phyloP scores from a whole-genome alignment of 2,888 invertebrate species.

The Macrophya alboannulata region DNA sequence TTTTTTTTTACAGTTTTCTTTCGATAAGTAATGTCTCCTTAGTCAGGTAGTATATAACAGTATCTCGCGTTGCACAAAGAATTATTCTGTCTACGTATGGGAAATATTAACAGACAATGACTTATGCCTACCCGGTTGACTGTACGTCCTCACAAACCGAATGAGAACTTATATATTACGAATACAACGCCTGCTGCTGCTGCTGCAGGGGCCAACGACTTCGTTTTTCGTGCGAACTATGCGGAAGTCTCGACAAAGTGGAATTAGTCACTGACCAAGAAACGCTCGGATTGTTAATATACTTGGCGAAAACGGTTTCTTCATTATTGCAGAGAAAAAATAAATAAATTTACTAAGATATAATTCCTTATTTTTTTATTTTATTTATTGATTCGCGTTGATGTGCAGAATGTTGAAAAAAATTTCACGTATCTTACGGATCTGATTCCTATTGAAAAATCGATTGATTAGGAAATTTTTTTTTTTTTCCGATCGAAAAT shows the following conservation, averaged over 20 bases:
- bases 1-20: not conserved
- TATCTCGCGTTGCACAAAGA: not conserved
- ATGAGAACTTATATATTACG: not conserved
- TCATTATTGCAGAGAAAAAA: not conserved
- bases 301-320: not conserved
- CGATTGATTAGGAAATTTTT: not conserved
- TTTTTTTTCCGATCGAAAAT: not conserved
- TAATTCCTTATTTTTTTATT: not conserved
- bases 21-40: not conserved
- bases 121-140: not conserved
- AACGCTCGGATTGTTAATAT: not conserved
- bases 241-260: slow-evolving; percentile 45
- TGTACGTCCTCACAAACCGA: not conserved
- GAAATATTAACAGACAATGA: slow-evolving; percentile 36
- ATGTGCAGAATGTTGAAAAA: not conserved
- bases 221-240: slow-evolving; percentile 43
- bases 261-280: slow-evolving; percentile 43
- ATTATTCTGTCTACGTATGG: slow-evolving; percentile 14
- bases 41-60: not conserved
- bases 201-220: slow-evolving; percentile 40
- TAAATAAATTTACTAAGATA: not conserved
- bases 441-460: not conserved
- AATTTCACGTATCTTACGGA: not conserved
- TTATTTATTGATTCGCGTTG: not conserved
- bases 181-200: not conserved